A percentile compares a stretch with the other conserved stretches of the same genome.
Evolutionary conservation across 2,113 vertebrate species (phyloP).

Genomic region (Phasianus colchicus): DNA sequence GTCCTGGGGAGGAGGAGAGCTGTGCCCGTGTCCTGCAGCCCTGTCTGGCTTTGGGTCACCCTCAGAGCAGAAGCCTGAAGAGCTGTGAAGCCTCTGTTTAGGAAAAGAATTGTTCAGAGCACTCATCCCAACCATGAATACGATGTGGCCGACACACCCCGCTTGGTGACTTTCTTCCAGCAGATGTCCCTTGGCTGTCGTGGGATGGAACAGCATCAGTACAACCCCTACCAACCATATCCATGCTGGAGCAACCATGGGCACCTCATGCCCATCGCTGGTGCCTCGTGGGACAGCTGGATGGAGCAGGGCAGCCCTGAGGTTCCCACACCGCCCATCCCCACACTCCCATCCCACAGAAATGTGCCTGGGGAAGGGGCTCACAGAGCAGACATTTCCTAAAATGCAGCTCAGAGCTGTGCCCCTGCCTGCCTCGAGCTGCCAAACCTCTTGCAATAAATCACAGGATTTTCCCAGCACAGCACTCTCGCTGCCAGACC

Average conservation of each 20-base stretch:
- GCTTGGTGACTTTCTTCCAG: not conserved
- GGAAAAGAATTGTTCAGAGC: not conserved
- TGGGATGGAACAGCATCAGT: not conserved
- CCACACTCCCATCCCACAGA: accelerated
- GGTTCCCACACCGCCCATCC: not conserved
- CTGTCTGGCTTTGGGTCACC: not conserved
- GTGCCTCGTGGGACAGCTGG: not conserved
- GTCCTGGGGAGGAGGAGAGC: not conserved
- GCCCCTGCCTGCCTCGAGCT: not conserved
- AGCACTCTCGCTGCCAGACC: not conserved
- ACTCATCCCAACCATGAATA: too few relatives aligned
- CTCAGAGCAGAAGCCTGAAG: not conserved
- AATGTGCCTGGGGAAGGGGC: not conserved
- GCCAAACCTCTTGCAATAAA: not conserved
- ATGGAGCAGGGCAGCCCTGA: not conserved
- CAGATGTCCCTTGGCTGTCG: not conserved
- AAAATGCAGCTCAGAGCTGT: not conserved
- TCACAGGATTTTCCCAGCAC: not conserved
- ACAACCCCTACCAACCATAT: not conserved
- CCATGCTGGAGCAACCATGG: not conserved
- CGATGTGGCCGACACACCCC: too few relatives aligned
- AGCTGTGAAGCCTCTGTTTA: not conserved
- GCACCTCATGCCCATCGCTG: not conserved
- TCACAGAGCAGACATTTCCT: accelerated
- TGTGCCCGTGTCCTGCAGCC: not conserved